Base-by-base conservation (phyloP, 2,797 vertebrate genomes). In the Catostomus latipinnis region DNA sequence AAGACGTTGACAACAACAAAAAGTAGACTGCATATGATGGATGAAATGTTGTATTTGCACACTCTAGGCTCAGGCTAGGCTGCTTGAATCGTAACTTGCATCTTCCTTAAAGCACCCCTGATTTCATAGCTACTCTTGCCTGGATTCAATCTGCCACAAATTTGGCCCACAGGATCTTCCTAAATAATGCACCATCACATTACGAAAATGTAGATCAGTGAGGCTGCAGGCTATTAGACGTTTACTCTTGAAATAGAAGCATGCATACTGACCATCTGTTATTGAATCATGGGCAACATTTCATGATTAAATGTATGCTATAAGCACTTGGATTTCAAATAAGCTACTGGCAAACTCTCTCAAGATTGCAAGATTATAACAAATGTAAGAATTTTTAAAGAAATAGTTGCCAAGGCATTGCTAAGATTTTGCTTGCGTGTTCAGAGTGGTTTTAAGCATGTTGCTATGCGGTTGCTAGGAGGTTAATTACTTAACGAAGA, bases 271-370 rank as follows among this genome's bases (percentile, higher is more conserved):
- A 14, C 45, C 62, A 49, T 71, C 66, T 74, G 13, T 53, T 72
- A 52, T 34, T 62, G 52, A 74, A 43, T 56, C 13, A 71, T 45
- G 8, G 12, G 5, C 6, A 58, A 22, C 11, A 14, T 73, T 73
- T 83, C 13, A 18, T 53, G n/a, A 61, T 80, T 73, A 65, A 74
- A 45, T 4, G 50, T 18, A 16, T 57, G 49, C 16, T 53, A 13
- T 16, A 71, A 46, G 66, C 14, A 69, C 11, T 13, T 81, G 45
- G 56, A 71, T 71, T 70, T 53, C 9, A 61, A 66, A 66, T 11
- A 78, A 74, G 43, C 45, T 63, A 74, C 50, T 58, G 46, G 71
- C 22, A 16, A 60, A 48, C 71, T 63, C 66, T 8, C 14, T 45
- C 53, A 50, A 34, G 34, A 34, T 34, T 34, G 34, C 34, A 34